Conservation (phyloP, 2,113 vertebrate species). For the Monopterus albus region DNA sequence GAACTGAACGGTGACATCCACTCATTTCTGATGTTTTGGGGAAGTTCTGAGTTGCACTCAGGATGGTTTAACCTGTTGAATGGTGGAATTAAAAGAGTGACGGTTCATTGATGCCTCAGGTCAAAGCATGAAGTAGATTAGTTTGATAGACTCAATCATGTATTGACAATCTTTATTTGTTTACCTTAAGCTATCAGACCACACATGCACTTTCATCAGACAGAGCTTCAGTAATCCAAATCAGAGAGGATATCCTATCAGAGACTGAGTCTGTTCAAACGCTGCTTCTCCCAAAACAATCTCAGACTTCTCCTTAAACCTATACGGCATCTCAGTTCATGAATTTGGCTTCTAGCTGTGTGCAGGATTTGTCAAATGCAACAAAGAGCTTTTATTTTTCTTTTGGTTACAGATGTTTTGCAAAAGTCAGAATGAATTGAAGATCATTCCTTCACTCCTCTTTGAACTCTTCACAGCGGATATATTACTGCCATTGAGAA, state of each 20-base stretch:
- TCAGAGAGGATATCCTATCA: constrained; percentile 11
- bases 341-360: constrained; percentile 26
- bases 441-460: constrained; percentile 22
- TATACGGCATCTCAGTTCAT: constrained; percentile 26
- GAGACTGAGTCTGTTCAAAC: constrained; percentile 24
- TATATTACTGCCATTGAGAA: constrained; percentile 34
- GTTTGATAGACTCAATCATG: not conserved
- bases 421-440: constrained; percentile 40
- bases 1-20: not conserved
- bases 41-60: constrained; percentile 27
- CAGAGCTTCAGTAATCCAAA: constrained; percentile 2
- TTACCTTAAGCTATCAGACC: not conserved
- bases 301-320: constrained; percentile 8
- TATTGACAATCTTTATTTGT: not conserved
- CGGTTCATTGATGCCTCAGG: not conserved
- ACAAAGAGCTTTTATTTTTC: not conserved
- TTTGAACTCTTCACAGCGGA: constrained; percentile 37
- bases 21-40: constrained; percentile 8
- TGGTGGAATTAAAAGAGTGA: not conserved
- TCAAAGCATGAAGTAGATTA: not conserved
- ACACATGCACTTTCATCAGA: not conserved
- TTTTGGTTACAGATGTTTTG: constrained; percentile 17
- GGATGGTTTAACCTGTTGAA: constrained; percentile 69
- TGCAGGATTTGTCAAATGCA: constrained; percentile 29
- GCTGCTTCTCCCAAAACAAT: constrained; percentile 29